These are phyloP conservation scores for Delichon dasypus DNA, from an alignment of 2,797 vertebrate species.

Conservation along the genomic window DNA sequence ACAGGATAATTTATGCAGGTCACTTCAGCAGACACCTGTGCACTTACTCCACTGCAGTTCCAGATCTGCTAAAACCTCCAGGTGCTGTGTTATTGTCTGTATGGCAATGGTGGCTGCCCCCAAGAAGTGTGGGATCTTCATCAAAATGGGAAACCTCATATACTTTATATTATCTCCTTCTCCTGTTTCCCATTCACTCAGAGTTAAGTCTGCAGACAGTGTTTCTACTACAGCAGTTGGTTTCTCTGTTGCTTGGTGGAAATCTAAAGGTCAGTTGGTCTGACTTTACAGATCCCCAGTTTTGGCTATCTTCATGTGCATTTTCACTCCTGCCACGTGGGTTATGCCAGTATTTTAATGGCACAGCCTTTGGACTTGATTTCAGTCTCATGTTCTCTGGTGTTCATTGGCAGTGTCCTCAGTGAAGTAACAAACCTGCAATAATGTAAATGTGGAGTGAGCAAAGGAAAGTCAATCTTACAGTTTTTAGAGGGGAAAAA, in stretches of 20 bases:
- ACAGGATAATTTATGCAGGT: neutral
- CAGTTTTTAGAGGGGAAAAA: neutral
- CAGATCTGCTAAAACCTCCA: neutral
- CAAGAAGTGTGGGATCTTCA: neutral
- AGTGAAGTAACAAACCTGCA: neutral
- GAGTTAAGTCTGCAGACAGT: neutral
- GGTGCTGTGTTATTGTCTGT: neutral
- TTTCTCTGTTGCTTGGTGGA: neutral
- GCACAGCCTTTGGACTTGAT: neutral
- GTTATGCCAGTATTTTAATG: neutral
- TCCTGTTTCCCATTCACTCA: neutral
- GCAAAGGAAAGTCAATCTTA: neutral
- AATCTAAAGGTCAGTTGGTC: neutral
- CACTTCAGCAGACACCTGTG: neutral
- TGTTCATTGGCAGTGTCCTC: neutral
- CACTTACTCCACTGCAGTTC: neutral
- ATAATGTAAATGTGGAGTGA: neutral
- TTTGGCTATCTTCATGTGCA: neutral
- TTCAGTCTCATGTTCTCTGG: neutral
- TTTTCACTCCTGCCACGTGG: neutral
- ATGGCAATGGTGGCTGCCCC: neutral
- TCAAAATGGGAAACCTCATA: neutral
- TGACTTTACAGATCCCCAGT: neutral
- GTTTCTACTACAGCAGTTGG: neutral
- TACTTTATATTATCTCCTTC: neutral